Evolutionary conservation across 1,140 invertebrate genomes (phyloP), one percentile per base, ranked within the genome.

Genomic region (Geopemphigus sp.): DNA sequence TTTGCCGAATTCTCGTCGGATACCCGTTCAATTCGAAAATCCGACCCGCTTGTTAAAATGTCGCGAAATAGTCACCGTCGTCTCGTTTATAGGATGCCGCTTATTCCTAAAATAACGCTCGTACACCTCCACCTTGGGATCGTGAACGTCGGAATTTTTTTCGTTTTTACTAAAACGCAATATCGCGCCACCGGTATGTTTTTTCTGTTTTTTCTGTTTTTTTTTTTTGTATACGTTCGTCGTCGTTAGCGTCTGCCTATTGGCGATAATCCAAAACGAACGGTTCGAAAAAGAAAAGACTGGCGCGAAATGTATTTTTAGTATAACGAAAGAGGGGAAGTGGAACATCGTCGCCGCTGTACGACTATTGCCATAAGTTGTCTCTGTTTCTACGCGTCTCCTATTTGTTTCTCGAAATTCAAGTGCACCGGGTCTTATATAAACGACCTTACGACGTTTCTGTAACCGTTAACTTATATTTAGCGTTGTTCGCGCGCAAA

Each of bases 321-420:
- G 45, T 53, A 70, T 22, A 26, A 26, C 47, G 19, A 70, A 29
- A 70, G 47, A 70, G 66, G 45, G 26, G 50, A 14, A 26, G 22
- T n/a, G 66, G 17, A 15, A 39, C n/a, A 39, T 17, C 22, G 10
- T 12, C n/a, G 19, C 12, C 22, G 6, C 22, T 5, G 45, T 15
- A 15, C 22, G 1, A 1, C 0, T 24, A 15, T 14, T 22, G 29
- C 12, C 14, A 15, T 11, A n/a, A 6, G 32, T 22, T 15, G 26
- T 45, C 47, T 14, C 39, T n/a, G n/a, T n/a, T n/a, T 50, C 22
- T 24, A 17, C 24, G 22, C 14, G 45, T 53, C 17, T n/a, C n/a
- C n/a, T 53, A 53, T 70, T 70, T 70, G 15, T 22, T 66, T 66
- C 47, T 14, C 47, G n/a, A 66, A 66, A 50, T 70, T 70, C 66